Base-by-base conservation (phyloP, 2,113 vertebrate genomes). In the Cyprinus carpio region DNA sequence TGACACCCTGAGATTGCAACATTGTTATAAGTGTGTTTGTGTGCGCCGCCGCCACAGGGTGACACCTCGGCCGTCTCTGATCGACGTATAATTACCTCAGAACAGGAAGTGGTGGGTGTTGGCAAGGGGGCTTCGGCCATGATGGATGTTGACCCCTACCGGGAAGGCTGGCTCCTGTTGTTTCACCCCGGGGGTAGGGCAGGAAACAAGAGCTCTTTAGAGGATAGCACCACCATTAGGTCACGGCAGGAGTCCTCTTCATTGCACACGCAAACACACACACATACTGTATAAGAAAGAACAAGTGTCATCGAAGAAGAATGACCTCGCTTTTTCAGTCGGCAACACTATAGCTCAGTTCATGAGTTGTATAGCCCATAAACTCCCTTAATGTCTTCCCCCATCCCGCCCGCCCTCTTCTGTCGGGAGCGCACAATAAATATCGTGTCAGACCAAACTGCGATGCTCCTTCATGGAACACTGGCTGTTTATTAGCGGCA, bases 391-490 rank as follows among this genome's bases (percentile, higher is more conserved):
- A 94, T 95, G 93, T 94, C 92, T 92, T 95, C 94, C 93, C 86
- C 84, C 25, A 46, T 62, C 16, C 49, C 11, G 93, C 89, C 89
- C 90, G 90, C 92, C 92, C 91, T 89, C 93, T 89, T 94, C 93
- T 93, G 93, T 94, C 94, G 95, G 94, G 91, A 93, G 90, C 93
- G 93, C 94, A 96, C 98, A 97, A 98, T 99, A 99, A 98, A 99
- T 99, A 99, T 98, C 96, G 96, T 97, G 97, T 97, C 96, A 96
- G 91, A 93, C 25, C 95, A 95, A 95, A 97, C 96, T 95, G 95
- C 96, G 96, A 96, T 96, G 96, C 96, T 97, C 97, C 97, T 99
- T 99, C 97, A 99, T 99, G 98, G 97, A 98, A 98, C 97, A 96
- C 97, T 99, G 97, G 96, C 96, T 99, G 97, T 99, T 99, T 99